Conservation (phyloP, 2,888 invertebrate genomes). For the Heteromurus nitidus region DNA sequence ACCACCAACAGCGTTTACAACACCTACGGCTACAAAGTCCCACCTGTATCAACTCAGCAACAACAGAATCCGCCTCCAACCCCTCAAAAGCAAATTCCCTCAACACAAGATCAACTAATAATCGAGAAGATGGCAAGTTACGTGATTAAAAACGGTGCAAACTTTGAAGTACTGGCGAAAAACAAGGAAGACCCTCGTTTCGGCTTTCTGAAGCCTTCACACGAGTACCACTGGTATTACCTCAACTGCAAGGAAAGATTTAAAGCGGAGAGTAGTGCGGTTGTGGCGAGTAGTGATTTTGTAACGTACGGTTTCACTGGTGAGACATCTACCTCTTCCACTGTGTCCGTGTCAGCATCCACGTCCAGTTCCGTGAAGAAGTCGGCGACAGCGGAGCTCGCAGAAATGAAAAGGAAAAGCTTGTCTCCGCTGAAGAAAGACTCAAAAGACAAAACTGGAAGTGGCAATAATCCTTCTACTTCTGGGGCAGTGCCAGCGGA, state of each 20-base stretch:
- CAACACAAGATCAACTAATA: constrained; percentile 88
- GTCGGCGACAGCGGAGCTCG: constrained; percentile 40
- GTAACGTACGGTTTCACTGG: constrained; percentile 57
- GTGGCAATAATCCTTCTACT: not conserved
- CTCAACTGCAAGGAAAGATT: constrained; percentile 74
- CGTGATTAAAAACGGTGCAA: constrained; percentile 95
- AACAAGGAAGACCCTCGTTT: constrained; percentile 91
- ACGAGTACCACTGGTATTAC: constrained; percentile 89
- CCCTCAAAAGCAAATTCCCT: constrained; percentile 79
- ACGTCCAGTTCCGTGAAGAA: constrained; percentile 31
- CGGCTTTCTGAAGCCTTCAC: constrained; percentile 86
- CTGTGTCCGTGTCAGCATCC: not conserved
- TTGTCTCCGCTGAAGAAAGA: constrained; percentile 21
- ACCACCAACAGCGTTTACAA: constrained; percentile 14
- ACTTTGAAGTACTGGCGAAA: constrained; percentile 90
- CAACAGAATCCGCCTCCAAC: not conserved
- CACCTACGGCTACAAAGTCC: constrained; percentile 4
- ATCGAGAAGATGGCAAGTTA: constrained; percentile 98
- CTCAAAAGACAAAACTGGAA: constrained; percentile 5
- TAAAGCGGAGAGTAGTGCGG: constrained; percentile 65
- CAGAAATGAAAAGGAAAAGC: constrained; percentile 52
- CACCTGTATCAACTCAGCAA: constrained; percentile 16
- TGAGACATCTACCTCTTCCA: not conserved
- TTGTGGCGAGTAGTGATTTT: constrained; percentile 70
- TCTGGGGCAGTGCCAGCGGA: constrained; percentile 7